A percentile compares a stretch with the other conserved stretches of the same genome.
Conservation (phyloP, 2,797 vertebrate genomes). For the Dendrocincla tyrannina region DNA sequence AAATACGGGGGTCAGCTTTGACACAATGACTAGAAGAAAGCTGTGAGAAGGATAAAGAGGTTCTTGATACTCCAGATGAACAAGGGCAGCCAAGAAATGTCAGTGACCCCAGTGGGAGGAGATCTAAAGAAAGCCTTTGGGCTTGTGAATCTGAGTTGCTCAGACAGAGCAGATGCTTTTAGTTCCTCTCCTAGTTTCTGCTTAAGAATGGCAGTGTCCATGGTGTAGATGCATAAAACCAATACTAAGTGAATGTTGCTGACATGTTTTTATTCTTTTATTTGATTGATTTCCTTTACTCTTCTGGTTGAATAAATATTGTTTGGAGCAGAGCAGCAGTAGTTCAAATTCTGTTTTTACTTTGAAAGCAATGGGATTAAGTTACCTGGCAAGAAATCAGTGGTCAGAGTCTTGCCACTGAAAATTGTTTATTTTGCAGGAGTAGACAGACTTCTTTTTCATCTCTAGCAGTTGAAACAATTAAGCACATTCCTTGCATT, state of each 20-base stretch:
- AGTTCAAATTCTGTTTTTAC: conserved; percentile 1
- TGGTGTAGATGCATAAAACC: background rate
- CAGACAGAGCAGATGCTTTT: background rate
- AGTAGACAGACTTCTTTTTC: conserved; percentile 17
- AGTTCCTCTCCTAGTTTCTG: background rate
- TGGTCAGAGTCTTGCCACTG: background rate
- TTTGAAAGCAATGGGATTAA: background rate
- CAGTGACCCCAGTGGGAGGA: background rate
- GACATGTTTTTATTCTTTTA: background rate
- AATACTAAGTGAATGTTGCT: background rate
- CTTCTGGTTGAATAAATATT: background rate
- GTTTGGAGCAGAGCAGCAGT: background rate
- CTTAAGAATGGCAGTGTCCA: background rate
- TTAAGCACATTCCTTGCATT: background rate
- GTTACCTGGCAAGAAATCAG: conserved; percentile 7
- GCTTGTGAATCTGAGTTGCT: background rate
- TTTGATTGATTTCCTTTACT: background rate
- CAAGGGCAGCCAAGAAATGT: background rate
- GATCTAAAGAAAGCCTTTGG: background rate
- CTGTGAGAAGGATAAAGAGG: background rate
- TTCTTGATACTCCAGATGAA: background rate
- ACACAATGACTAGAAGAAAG: background rate
- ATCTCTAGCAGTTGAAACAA: background rate
- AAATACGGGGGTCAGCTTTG: background rate
- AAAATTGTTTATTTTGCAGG: background rate